Evolutionary conservation across 2,797 vertebrate genomes (phyloP), one percentile per base, ranked within the genome.

Genomic region (Atherinosoma microstoma): DNA sequence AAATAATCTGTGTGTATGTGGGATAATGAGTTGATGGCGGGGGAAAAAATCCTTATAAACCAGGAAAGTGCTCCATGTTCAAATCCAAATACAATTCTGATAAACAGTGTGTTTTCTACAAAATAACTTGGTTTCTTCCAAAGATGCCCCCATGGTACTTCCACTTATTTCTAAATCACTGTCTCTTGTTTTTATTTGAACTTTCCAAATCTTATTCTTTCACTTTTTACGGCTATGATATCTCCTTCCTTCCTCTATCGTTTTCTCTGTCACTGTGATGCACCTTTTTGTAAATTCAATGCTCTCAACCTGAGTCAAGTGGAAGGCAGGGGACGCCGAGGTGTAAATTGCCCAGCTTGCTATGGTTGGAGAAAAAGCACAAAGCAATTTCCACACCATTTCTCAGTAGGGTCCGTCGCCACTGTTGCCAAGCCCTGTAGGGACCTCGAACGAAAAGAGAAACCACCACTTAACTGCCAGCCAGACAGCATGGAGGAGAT

Each of bases 341-440:
- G 86, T 90, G 91, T 83, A 93, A 95, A 94, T 94, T 93, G 92
- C 88, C 86, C 73, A 42, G 90, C 82, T 91, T 91, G 83, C 73
- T 18, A 85, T 70, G 73, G 89, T 84, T 82, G 68, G 65, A 85
- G 70, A 84, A 87, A 45, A 88, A 79, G 83, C 84, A 81, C 75
- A 92, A 91, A 93, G 93, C 91, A 92, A 94, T 93, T 93, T 92
- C 85, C 89, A 87, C 91, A 88, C 88, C 85, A 90, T 93, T 90
- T 93, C 89, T 79, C 85, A 82, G 89, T 63, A 36, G 79, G 82
- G 78, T 83, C 83, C 78, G 82, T 89, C 38, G 15, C 78, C 47
- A 74, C 71, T 58, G 75, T 75, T 76, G 71, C 82, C 63, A 16
- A 82, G 78, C 75, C 84, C 91, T 78, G 67, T 71, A 59, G 92